A percentile compares a stretch with the other conserved stretches of the same genome.
These are phyloP conservation scores for Parnassius orleans DNA, from an alignment of 2,888 invertebrate species.

Conservation along the genomic window DNA sequence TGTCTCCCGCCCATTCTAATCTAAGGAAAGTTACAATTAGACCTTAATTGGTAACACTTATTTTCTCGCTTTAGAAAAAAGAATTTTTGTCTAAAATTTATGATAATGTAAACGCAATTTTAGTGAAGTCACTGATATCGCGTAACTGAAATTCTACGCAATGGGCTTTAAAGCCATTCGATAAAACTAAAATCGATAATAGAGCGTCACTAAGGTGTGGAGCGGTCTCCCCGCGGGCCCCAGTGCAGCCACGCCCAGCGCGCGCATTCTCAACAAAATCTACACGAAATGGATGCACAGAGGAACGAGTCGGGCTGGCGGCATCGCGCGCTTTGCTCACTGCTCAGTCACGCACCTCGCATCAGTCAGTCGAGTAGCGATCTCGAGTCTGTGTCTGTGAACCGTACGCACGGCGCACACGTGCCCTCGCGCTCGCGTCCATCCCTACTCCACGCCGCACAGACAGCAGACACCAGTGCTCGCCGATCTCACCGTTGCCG, in stretches of 20 bases:
- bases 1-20: too few relatives aligned
- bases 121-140: too few relatives aligned
- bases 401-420: slow-evolving; percentile 66
- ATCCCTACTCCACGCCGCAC: slow-evolving; percentile 51
- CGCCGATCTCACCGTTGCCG: slow-evolving; percentile 35
- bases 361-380: slow-evolving; percentile 62
- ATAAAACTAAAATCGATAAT: slow-evolving; percentile 53
- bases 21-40: too few relatives aligned
- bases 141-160: slow-evolving; percentile 10
- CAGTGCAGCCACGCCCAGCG: slow-evolving; percentile 69
- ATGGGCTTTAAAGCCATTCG: slow-evolving; percentile 33
- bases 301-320: slow-evolving; percentile 56
- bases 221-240: slow-evolving; percentile 65
- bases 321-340: slow-evolving; percentile 48
- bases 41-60: too few relatives aligned
- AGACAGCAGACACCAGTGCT: slow-evolving; percentile 50
- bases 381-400: slow-evolving; percentile 57
- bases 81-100: too few relatives aligned
- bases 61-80: too few relatives aligned
- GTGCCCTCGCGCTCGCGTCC: slow-evolving; percentile 53
- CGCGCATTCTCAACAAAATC: slow-evolving; percentile 72
- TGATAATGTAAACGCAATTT: too few relatives aligned
- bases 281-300: slow-evolving; percentile 64
- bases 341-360: slow-evolving; percentile 64
- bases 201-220: slow-evolving; percentile 53